Conservation (phyloP, 2,888 invertebrate genomes). For the Empis livida region DNA sequence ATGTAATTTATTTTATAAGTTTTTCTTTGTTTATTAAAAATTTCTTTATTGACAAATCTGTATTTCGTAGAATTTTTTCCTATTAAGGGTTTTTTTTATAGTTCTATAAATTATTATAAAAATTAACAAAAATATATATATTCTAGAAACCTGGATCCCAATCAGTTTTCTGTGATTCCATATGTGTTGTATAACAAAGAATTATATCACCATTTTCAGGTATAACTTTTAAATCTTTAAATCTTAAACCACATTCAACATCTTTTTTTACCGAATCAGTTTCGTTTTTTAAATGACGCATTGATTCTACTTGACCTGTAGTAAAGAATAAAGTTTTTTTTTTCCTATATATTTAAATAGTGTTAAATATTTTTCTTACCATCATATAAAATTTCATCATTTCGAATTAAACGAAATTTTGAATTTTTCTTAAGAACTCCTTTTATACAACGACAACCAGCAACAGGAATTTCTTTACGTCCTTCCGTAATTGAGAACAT, state of each 20-base stretch:
- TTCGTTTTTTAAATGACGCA: slow-evolving; percentile 83
- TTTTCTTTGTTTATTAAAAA: too few species aligned
- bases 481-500: slow-evolving; percentile 70
- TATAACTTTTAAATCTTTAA: slow-evolving; percentile 47
- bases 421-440: slow-evolving; percentile 59
- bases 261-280: slow-evolving; percentile 70
- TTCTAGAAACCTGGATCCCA: slow-evolving; percentile 81
- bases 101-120: too few species aligned
- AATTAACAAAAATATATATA: neutral
- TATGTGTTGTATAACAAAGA: slow-evolving; percentile 57
- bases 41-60: too few species aligned
- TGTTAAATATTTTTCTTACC: slow-evolving; percentile 43
- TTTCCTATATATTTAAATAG: neutral
- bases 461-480: slow-evolving; percentile 68
- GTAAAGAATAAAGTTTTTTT: neutral
- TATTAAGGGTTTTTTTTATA: too few species aligned
- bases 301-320: slow-evolving; percentile 57
- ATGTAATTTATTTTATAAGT: neutral
- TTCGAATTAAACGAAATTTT: slow-evolving; percentile 53
- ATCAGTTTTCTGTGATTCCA: slow-evolving; percentile 49
- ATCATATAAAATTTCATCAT: slow-evolving; percentile 50
- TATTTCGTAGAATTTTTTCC: too few species aligned
- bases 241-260: slow-evolving; percentile 77
- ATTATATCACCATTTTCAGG: slow-evolving; percentile 66
- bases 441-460: slow-evolving; percentile 74